These are phyloP conservation scores for Illadopsis cleaveri DNA, from an alignment of 2,113 vertebrate genomes.

Conservation along the genomic window DNA sequence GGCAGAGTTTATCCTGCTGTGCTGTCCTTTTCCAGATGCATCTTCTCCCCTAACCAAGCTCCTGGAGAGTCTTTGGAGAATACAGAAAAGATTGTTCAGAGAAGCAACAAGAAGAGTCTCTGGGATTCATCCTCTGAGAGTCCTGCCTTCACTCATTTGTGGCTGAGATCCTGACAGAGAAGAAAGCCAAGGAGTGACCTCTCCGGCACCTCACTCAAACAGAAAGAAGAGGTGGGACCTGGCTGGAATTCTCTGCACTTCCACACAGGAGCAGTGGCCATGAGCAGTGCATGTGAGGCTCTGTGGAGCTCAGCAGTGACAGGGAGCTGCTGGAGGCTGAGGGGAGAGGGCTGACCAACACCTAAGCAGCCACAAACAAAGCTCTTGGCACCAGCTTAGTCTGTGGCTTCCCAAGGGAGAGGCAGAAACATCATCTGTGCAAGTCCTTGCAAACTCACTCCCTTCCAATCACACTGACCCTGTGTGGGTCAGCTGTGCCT, in stretches of 20 bases:
- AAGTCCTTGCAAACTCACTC: background rate
- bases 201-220: background rate
- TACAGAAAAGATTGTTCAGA: background rate
- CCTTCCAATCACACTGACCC: background rate
- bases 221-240: background rate
- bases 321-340: background rate
- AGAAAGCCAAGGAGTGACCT: background rate
- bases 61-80: constrained; percentile 8
- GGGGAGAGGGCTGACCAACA: background rate
- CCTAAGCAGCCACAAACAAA: background rate
- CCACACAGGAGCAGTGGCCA: background rate
- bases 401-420: background rate
- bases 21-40: constrained; percentile 65
- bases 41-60: constrained; percentile 21
- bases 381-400: background rate
- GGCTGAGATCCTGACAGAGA: background rate
- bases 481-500: background rate
- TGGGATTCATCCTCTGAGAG: background rate
- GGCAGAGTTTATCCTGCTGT: constrained; percentile 69
- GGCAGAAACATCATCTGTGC: background rate
- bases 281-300: background rate
- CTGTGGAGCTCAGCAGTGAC: background rate
- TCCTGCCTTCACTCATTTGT: background rate
- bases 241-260: background rate
- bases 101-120: background rate